A percentile compares a stretch with the other conserved stretches of the same genome.
Conservation (phyloP, 2,797 vertebrate species). For the Parauchenoglanis ngamensis region DNA sequence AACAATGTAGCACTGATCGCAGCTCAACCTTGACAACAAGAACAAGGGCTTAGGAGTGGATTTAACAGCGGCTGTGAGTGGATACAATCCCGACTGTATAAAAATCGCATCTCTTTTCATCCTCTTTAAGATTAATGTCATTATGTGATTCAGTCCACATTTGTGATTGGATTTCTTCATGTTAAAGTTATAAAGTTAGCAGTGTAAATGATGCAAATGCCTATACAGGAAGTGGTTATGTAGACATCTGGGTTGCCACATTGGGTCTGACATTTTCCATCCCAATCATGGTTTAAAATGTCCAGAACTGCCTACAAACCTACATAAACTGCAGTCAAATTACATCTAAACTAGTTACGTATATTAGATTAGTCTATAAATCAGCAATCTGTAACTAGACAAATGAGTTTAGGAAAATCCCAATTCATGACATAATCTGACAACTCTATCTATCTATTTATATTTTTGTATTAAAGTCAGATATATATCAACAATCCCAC, state of each 20-base stretch:
- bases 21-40: not conserved
- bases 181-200: not conserved
- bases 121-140: not conserved
- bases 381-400: not conserved
- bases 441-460: no score
- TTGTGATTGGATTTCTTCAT: not conserved
- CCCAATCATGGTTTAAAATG: not conserved
- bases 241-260: not conserved
- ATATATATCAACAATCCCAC: not conserved
- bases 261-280: not conserved
- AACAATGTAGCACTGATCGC: not conserved
- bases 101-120: not conserved
- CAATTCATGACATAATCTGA: not conserved
- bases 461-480: not conserved
- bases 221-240: not conserved
- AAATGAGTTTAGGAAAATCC: not conserved
- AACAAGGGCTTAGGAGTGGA: not conserved
- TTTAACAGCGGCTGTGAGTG: not conserved
- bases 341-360: not conserved
- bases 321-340: not conserved
- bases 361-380: not conserved
- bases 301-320: not conserved
- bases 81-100: not conserved
- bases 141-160: not conserved
- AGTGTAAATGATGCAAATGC: not conserved